These are phyloP conservation scores for Diplodus sargus DNA, from an alignment of 2,797 vertebrate genomes.

Conservation along the genomic window DNA sequence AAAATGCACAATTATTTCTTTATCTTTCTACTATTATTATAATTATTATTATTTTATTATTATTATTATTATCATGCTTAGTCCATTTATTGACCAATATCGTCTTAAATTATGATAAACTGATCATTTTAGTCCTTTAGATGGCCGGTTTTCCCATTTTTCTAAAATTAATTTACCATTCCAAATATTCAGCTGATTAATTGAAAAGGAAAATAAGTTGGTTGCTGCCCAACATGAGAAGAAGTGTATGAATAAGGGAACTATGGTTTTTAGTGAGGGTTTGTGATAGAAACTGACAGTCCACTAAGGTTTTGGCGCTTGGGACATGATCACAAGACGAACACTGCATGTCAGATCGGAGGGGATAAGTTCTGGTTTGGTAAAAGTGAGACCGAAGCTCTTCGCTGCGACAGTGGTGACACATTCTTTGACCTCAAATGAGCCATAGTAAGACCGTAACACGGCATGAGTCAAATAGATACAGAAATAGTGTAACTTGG, in stretches of 20 bases:
- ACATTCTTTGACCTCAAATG: constrained; percentile 9
- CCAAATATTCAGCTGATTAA: background rate
- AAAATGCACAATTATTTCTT: background rate
- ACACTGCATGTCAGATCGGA: constrained; percentile 7
- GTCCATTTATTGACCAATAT: background rate
- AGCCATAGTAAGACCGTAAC: background rate
- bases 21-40: background rate
- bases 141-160: background rate
- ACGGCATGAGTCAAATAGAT: background rate
- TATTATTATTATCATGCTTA: background rate
- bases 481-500: background rate
- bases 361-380: constrained; percentile 18
- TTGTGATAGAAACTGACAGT: constrained; percentile 39
- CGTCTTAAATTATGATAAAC: no score
- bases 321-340: constrained; percentile 6
- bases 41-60: no score
- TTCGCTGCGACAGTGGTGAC: background rate
- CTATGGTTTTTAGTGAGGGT: background rate
- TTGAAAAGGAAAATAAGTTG: constrained; percentile 3
- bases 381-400: background rate
- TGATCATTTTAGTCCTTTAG: background rate
- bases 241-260: constrained; percentile 32
- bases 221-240: background rate
- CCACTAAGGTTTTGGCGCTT: background rate
- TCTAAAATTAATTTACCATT: background rate